Conservation (phyloP, 2,797 vertebrate species). For the Falco columbarius region DNA sequence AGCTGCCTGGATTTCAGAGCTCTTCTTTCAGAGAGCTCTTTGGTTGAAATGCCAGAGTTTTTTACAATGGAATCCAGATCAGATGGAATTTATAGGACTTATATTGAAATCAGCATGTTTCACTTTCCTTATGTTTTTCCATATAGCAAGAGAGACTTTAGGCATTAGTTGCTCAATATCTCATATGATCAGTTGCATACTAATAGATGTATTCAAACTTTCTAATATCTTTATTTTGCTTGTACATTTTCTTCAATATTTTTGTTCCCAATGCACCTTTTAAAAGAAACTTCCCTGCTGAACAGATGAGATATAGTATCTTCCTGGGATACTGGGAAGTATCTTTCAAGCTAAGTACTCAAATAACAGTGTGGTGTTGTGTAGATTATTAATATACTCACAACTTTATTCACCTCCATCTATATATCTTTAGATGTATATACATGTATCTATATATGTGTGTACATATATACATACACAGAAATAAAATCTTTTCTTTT, state of each 20-base stretch:
- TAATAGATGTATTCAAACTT: not conserved
- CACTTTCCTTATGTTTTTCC: not conserved
- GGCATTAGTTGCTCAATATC: not conserved
- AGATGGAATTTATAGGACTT: not conserved
- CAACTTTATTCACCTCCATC: not conserved
- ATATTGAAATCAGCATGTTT: not conserved
- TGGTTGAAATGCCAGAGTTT: not conserved
- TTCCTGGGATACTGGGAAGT: not conserved
- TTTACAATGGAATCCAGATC: not conserved
- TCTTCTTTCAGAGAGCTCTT: not conserved
- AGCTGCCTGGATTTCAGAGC: not conserved
- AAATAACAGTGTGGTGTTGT: not conserved
- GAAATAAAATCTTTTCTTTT: not conserved
- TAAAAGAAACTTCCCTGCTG: not conserved
- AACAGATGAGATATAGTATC: not conserved
- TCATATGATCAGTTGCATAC: not conserved
- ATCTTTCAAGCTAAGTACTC: not conserved
- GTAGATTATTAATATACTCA: not conserved
- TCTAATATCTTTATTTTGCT: not conserved
- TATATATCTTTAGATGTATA: fast-evolving
- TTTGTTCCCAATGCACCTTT: not conserved
- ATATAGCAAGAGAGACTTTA: not conserved
- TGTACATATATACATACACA: fast-evolving
- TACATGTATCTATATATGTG: too few species aligned
- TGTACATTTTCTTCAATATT: not conserved